Evolutionary conservation across 2,113 vertebrate genomes (phyloP).

Genomic region (Caloenas nicobarica): DNA sequence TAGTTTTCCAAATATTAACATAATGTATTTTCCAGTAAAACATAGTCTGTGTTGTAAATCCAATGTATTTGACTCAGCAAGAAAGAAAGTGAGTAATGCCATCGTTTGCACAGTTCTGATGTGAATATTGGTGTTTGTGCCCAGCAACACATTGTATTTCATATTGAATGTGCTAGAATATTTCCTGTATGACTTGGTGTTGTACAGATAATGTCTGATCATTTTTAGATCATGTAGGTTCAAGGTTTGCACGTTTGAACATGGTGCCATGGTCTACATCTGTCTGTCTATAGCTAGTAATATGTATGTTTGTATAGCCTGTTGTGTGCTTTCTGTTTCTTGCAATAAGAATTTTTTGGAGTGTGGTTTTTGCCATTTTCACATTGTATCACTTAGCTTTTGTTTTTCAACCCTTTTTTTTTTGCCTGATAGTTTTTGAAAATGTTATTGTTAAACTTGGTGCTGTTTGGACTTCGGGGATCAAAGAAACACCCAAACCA

Average conservation of each 20-base stretch:
- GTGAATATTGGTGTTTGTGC: conserved; percentile 21
- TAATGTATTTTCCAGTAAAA: conserved; percentile 42
- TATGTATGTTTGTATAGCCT: conserved; percentile 22
- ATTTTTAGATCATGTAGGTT: too few relatives aligned
- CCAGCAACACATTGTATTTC: too few relatives aligned
- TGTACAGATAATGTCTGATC: too few relatives aligned
- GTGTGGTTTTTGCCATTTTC: conserved; percentile 79
- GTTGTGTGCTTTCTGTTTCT: conserved; percentile 79
- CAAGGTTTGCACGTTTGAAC: too few relatives aligned
- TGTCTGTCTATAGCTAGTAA: too few relatives aligned
- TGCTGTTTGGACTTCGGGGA: background rate
- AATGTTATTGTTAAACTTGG: conserved; percentile 27
- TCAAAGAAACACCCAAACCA: conserved; percentile 11
- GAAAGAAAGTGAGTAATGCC: conserved; percentile 64
- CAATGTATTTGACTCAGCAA: conserved; percentile 68
- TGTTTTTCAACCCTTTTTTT: conserved; percentile 34
- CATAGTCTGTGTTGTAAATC: conserved; percentile 68
- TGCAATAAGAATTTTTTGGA: conserved; percentile 78
- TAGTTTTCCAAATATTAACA: conserved; percentile 35
- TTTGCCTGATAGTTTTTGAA: conserved; percentile 59
- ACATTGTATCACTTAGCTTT: conserved; percentile 77
- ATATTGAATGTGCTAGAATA: too few relatives aligned
- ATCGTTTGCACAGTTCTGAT: conserved; percentile 68
- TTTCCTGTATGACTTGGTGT: too few relatives aligned
- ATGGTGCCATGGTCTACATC: too few relatives aligned